Evolutionary conservation across 1,140 invertebrate species (phyloP).

Genomic region (Heliconius nattereri): DNA sequence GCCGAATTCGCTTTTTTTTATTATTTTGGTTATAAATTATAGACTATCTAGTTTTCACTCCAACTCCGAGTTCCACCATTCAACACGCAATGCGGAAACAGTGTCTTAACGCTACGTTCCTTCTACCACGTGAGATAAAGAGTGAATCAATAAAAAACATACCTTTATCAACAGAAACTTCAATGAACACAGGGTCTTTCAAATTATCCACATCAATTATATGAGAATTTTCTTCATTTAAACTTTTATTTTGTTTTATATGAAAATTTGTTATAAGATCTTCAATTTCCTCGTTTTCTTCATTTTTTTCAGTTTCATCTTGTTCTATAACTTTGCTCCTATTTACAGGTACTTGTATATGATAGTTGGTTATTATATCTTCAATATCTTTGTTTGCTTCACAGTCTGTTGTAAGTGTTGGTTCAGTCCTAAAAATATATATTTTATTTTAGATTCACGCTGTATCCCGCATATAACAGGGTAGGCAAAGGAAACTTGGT

Average conservation of each 20-base stretch:
- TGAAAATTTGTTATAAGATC: conserved; percentile 6
- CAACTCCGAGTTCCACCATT: too few species aligned
- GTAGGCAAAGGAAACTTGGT: too few species aligned
- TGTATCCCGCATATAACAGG: too few species aligned
- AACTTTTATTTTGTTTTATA: conserved; percentile 25
- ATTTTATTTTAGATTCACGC: not conserved
- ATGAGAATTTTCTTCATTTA: not conserved
- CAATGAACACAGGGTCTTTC: conserved; percentile 51
- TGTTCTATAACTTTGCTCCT: conserved; percentile 24
- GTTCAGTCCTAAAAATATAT: conserved; percentile 15
- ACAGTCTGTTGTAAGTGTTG: conserved; percentile 21
- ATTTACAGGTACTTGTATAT: conserved; percentile 41
- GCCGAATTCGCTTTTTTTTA: too few species aligned
- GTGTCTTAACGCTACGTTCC: not conserved
- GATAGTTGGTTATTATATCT: conserved; percentile 62
- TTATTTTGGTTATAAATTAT: too few species aligned
- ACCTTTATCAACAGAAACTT: conserved; percentile 55
- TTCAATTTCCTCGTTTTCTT: not conserved
- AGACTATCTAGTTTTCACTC: too few species aligned
- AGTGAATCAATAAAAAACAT: not conserved
- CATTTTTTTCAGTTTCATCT: not conserved
- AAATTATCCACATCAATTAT: conserved; percentile 35
- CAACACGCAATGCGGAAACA: not conserved
- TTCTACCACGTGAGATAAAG: not conserved
- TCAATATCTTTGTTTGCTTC: conserved; percentile 56